phyloP scores from a whole-genome alignment of 2,113 vertebrate species.

The Bufo bufo region DNA sequence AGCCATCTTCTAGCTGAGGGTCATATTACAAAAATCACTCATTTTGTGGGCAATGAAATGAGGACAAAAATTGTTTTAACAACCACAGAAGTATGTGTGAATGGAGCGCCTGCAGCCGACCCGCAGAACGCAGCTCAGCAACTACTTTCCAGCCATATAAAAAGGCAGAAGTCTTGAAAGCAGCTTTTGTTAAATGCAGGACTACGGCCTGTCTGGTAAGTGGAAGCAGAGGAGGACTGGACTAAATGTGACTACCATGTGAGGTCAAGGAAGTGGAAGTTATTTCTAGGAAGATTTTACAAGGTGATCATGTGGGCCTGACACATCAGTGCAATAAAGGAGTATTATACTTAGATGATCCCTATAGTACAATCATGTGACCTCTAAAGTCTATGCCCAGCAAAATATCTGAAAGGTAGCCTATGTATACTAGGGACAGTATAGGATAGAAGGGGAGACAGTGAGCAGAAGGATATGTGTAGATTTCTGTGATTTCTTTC shows the following conservation, averaged over 20 bases:
- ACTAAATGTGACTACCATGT: not conserved
- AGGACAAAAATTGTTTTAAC: constrained; percentile 64
- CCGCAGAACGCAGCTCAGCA: constrained; percentile 64
- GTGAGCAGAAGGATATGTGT: no score
- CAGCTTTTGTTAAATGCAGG: constrained; percentile 35
- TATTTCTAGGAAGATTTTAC: not conserved
- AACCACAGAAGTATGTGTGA: constrained; percentile 65
- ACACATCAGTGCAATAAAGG: not conserved
- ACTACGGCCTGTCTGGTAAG: not conserved
- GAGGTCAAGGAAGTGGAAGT: not conserved
- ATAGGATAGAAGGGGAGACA: no score
- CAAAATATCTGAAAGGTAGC: no score
- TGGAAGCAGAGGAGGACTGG: not conserved
- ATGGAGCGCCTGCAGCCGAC: constrained; percentile 54
- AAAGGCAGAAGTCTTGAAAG: constrained; percentile 14
- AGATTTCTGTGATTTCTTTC: no score
- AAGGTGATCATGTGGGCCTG: not conserved
- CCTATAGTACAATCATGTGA: not conserved
- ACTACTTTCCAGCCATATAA: constrained; percentile 55
- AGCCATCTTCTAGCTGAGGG: constrained; percentile 62
- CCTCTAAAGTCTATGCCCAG: no score
- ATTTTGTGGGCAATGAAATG: constrained; percentile 62
- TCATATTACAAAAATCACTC: constrained; percentile 63
- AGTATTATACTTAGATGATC: not conserved
- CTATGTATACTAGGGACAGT: no score